Base-by-base conservation (phyloP, 2,888 invertebrate species). In the Leptinotarsa haldemani region DNA sequence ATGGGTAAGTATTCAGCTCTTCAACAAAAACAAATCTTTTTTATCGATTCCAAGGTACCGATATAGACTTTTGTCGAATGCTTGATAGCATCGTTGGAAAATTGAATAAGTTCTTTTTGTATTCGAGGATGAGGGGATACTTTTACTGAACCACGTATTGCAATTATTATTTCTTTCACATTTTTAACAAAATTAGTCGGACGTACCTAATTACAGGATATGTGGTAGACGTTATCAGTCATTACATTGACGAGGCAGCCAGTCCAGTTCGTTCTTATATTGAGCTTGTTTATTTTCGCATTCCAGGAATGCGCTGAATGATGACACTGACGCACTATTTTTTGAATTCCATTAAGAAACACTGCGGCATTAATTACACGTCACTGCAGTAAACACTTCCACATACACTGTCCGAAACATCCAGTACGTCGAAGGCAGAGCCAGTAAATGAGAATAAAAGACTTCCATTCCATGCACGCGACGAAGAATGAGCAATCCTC, bases 401-500 rank as follows among this genome's bases (percentile, higher is more conserved):
- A 30, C 61, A 61, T 20, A 15, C 18, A 40, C 16, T 61, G 61
- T 61, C 2, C 61, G 40, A 61, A 61, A 12, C 30, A 61, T 40
- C 61, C n/a, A 16, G 30, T 40, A 61, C n/a, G 61, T 9, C 61
- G 30, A 25, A 61, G 40, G 61, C 61, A 61, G 61, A 61, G 12
- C 9, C 40, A 61, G 16, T 40, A 61, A 40, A 61, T 40, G 30
- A 61, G 61, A 30, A 61, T 61, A 30, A 61, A 40, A 61, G 30
- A 30, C 61, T 40, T 61, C 9, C 40, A 40, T 3, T 13, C 56
- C 16, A 61, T 61, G 61, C 61, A 61, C 40, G 61, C 61, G 61
- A 61, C 61, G 61, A 61, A 40, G 61, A 61, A 61, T 61, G 61
- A 61, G 61, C 40, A 61, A 61, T 61, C 61, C 61, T 16, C 48